Conservation (phyloP, 2,113 vertebrate species). For the Chauna torquata region DNA sequence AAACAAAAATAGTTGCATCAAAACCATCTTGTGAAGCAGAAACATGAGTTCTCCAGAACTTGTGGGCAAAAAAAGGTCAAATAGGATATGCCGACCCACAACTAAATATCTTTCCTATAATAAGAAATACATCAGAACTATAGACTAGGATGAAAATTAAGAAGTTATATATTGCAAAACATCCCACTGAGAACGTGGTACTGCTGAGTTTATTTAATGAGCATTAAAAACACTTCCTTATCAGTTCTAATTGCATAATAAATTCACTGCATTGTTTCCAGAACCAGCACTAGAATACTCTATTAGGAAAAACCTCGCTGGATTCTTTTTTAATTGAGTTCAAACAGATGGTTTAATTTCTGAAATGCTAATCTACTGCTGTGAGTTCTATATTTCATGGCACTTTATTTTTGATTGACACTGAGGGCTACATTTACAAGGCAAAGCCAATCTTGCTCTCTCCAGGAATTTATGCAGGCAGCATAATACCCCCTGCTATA, state of each 20-base stretch:
- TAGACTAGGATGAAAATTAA: conserved; percentile 31
- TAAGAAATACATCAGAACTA: conserved; percentile 43
- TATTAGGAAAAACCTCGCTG: conserved; percentile 27
- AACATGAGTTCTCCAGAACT: not conserved
- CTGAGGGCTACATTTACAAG: conserved; percentile 19
- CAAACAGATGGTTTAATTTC: conserved; percentile 63
- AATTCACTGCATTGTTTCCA: conserved; percentile 50
- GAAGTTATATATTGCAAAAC: conserved; percentile 41
- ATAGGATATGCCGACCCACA: not conserved
- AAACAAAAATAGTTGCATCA: not conserved
- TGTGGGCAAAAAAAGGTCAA: not conserved
- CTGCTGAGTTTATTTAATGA: conserved; percentile 49
- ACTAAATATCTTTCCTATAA: not conserved
- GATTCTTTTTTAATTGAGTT: conserved; percentile 46
- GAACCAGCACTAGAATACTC: conserved; percentile 33
- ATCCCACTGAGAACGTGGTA: not conserved
- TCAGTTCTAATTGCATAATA: conserved; percentile 57
- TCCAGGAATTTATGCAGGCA: not conserved
- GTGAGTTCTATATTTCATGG: conserved; percentile 37
- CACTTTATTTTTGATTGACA: conserved; percentile 53
- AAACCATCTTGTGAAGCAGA: not conserved
- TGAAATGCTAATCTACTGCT: conserved; percentile 47
- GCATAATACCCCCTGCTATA: not conserved
- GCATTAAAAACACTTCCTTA: conserved; percentile 30
- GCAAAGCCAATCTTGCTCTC: conserved; percentile 8